A percentile compares a stretch with the other conserved stretches of the same genome.
These are phyloP conservation scores for Drosophila rhopaloa DNA, from an alignment of 1,140 invertebrate genomes.

Conservation along the genomic window DNA sequence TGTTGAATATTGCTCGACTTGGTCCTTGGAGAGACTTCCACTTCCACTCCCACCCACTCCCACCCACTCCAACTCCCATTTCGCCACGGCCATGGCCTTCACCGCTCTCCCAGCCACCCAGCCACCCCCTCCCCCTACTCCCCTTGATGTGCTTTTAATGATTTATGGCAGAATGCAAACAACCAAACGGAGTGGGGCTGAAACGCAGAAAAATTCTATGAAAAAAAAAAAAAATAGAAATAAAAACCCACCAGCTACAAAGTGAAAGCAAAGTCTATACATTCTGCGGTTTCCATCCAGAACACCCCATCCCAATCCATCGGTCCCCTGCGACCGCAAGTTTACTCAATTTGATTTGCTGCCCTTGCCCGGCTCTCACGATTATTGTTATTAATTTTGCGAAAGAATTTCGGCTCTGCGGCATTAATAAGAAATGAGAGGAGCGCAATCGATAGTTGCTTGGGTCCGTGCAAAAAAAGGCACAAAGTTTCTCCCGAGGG, in stretches of 20 bases:
- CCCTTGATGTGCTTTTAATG: constrained; percentile 58
- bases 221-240: constrained; percentile 8
- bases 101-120: not conserved
- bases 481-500: constrained; percentile 2
- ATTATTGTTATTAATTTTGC: constrained; percentile 75
- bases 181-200: constrained; percentile 27
- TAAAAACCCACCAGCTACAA: constrained; percentile 17
- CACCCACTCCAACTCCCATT: not conserved
- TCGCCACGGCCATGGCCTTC: constrained; percentile 39
- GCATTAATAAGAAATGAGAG: constrained; percentile 69
- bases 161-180: constrained; percentile 67
- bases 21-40: constrained; percentile 30
- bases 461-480: not conserved
- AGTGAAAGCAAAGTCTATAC: constrained; percentile 38
- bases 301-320: not conserved
- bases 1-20: constrained; percentile 56
- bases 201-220: constrained; percentile 22
- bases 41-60: not conserved
- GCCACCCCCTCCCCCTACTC: not conserved
- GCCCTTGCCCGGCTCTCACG: constrained; percentile 29
- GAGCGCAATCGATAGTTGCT: constrained; percentile 35
- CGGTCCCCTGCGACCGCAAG: constrained; percentile 33
- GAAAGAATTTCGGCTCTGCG: constrained; percentile 57
- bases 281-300: constrained; percentile 53
- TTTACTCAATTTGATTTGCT: constrained; percentile 61